Evolutionary conservation across 2,888 invertebrate species (phyloP), one percentile per base, ranked within the genome.

Genomic region (Papilio demoleus): DNA sequence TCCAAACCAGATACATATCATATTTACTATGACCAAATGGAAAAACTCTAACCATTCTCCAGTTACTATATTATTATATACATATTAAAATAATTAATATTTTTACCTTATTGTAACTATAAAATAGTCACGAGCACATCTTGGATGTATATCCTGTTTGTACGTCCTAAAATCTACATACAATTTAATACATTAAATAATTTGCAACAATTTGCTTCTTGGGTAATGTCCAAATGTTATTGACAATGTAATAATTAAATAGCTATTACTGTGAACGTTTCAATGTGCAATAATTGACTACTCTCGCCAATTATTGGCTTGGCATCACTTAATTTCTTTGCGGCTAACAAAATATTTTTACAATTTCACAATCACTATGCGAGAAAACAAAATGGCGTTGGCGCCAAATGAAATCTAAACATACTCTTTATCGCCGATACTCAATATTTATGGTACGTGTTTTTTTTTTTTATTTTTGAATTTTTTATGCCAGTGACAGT

Each of bases 341-440:
- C 8, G 36, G 22, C 12, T 24, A 47, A 36, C 45, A 59, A 58
- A 4, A 59, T 47, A 53, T 38, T 38, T 53, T 38, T 27, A 53
- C 0, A 36, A 17, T 58, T 19, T 4, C 45, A 17, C 34, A 36
- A 24, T 63, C 50, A 53, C 27, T 34, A 27, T 6, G 42, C 12
- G 6, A 12, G 72, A 73, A 72, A 73, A 73, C 74, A 76, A 70
- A 65, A 66, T 72, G 66, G 19, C 56, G 45, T 14, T 63, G 47
- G 22, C 62, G 63, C 66, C 24, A 66, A 38, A 65, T 22, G 22
- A 36, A 38, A 22, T 12, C 31, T 34, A 34, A 17, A 19, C 38
- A 38, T 9, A 36, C 17, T 36, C 11, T 36, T 17, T 59, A 36
- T 38, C 22, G 19, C 17, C 8, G 53, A 36, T 40, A 53, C 19